Evolutionary conservation across 2,888 invertebrate species (phyloP), one percentile per base, ranked within the genome.

Genomic region (Oscheius sp.): DNA sequence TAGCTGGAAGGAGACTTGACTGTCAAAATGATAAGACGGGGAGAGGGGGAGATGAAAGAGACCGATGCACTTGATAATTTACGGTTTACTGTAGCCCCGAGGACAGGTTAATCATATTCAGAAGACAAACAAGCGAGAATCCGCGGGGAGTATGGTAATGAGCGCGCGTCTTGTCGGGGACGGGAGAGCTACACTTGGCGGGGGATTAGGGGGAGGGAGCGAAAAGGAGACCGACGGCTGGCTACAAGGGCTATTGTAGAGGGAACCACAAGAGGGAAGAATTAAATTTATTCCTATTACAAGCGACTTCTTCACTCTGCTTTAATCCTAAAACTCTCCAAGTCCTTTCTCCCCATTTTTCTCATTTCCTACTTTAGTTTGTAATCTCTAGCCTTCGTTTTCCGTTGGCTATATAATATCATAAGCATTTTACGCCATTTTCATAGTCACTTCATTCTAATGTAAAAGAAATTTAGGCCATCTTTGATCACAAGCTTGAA

Each of bases 41-140:
- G 25, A 61, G 29, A 6, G 34, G n/a, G n/a, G n/a, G n/a, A n/a
- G n/a, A n/a, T n/a, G n/a, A n/a, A n/a, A 55, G 55, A n/a, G 12
- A 20, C 27, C 61, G 20, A 4, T 25, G 10, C 3, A 27, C 39
- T 3, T 45, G 61, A 61, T 61, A 61, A 61, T 45, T 61, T 45
- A 61, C 45, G 42, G 58, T 12, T n/a, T 61, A 61, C 61, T 27
- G 61, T 61, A 61, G 2, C 20, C 27, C n/a, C 27, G 31, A 29
- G 50, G 37, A 29, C 27, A 45, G 61, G 61, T 61, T 45, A 61
- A 61, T 61, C 29, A 42, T 27, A 61, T 61, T 61, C 61, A 45
- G 33, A 20, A 57, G 29, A 52, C 27, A 52, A 52, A 29, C 25
- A 31, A 37, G 37, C 6, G 20, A 12, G 29, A 15, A 61, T 42